A percentile compares a stretch with the other conserved stretches of the same genome.
These are phyloP conservation scores for Noctua janthina DNA, from an alignment of 2,888 invertebrate genomes.

Conservation along the genomic window DNA sequence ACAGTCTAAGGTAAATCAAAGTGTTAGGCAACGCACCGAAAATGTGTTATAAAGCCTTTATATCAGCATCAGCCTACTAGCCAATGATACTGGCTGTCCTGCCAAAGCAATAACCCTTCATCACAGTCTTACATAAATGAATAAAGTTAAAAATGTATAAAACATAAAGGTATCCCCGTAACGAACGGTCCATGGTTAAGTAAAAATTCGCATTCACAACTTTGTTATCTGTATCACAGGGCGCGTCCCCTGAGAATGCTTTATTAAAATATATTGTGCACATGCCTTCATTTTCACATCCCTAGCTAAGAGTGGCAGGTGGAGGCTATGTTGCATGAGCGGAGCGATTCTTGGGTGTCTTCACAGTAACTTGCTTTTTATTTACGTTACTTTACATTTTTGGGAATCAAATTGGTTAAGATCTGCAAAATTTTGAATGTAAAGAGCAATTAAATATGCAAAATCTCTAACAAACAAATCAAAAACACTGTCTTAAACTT, in stretches of 20 bases:
- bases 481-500: background rate
- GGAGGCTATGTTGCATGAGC: constrained; percentile 45
- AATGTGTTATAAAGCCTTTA: background rate
- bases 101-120: constrained; percentile 23
- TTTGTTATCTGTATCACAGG: constrained; percentile 86
- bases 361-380: background rate
- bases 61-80: background rate
- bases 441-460: background rate
- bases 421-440: background rate
- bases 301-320: constrained; percentile 68
- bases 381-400: background rate
- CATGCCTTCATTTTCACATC: constrained; percentile 82
- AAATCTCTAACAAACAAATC: background rate
- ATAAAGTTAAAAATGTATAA: constrained; percentile 61
- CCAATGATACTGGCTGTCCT: background rate
- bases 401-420: background rate
- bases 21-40: too few species aligned
- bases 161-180: constrained; percentile 63
- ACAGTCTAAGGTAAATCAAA: background rate
- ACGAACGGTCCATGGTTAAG: constrained; percentile 79
- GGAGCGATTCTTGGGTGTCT: constrained; percentile 44
- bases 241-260: constrained; percentile 83
- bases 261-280: constrained; percentile 90
- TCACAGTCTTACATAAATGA: constrained; percentile 51
- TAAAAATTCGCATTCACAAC: constrained; percentile 86